Evolutionary conservation across 1,140 invertebrate species (phyloP).

Genomic region (Sitobion miscanthi): DNA sequence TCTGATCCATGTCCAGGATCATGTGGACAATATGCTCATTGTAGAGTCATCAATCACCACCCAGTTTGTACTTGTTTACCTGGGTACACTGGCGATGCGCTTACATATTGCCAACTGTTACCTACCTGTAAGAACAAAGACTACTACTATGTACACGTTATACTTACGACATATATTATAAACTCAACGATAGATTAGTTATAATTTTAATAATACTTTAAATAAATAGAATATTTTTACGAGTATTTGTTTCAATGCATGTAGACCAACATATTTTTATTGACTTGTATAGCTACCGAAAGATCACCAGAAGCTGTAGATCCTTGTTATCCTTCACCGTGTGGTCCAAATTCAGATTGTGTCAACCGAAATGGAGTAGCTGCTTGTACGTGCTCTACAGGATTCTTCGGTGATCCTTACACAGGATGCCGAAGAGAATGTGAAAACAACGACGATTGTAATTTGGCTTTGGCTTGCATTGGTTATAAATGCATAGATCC

Average conservation of each 20-base stretch:
- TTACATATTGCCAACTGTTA: constrained; percentile 61
- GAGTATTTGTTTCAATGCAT: background rate
- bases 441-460: constrained; percentile 66
- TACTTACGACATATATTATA: constrained; percentile 17
- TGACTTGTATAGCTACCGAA: constrained; percentile 61
- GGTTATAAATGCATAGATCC: constrained; percentile 67
- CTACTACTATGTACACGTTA: constrained; percentile 37
- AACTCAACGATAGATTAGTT: background rate
- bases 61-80: constrained; percentile 68
- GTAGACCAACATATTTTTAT: constrained; percentile 53
- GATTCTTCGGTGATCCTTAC: constrained; percentile 66
- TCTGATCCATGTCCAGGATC: constrained; percentile 67
- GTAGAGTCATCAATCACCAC: constrained; percentile 67
- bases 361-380: constrained; percentile 61
- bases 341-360: constrained; percentile 65
- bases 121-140: constrained; percentile 57
- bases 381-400: constrained; percentile 64
- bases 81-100: constrained; percentile 67
- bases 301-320: constrained; percentile 60
- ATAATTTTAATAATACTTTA: constrained; percentile 25
- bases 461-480: constrained; percentile 65
- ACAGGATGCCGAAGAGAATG: constrained; percentile 63
- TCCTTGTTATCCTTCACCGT: constrained; percentile 63
- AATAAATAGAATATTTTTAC: background rate
- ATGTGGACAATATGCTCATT: constrained; percentile 67